Evolutionary conservation across 2,113 vertebrate species (phyloP).

Genomic region (Elaphurus davidianus): DNA sequence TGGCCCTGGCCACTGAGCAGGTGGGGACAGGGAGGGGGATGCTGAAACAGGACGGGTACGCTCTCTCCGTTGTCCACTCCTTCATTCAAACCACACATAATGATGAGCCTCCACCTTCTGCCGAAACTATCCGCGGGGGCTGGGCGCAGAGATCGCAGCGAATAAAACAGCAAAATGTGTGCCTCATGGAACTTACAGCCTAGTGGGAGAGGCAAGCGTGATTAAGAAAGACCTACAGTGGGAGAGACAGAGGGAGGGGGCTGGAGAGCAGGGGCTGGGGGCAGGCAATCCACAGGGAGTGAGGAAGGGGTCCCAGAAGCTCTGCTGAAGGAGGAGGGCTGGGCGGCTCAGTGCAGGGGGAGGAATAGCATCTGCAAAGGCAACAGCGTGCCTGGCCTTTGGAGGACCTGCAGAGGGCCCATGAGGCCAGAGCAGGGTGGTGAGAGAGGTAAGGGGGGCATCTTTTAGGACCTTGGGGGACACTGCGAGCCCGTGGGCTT

Average conservation of each 20-base stretch:
- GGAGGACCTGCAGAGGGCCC: background rate
- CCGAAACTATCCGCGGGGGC: background rate
- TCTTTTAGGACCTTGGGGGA: rapidly evolving
- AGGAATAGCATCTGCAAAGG: background rate
- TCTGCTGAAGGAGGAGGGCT: background rate
- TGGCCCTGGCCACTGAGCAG: rapidly evolving
- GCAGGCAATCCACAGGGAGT: no score
- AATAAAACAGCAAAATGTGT: background rate
- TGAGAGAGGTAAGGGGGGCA: background rate
- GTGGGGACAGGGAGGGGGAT: background rate
- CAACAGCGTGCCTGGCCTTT: background rate
- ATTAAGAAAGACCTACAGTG: background rate
- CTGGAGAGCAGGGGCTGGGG: background rate
- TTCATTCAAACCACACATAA: background rate
- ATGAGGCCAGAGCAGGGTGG: background rate
- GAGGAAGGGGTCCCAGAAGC: background rate
- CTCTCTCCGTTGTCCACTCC: background rate
- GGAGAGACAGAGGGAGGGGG: no score
- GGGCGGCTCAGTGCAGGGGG: background rate
- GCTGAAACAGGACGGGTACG: no score
- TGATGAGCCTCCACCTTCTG: background rate
- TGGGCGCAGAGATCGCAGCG: background rate
- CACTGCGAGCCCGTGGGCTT: background rate
- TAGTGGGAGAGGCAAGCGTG: background rate
- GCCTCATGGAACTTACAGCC: background rate